Conservation (phyloP, 2,888 invertebrate genomes). For the Elmis aenea region DNA sequence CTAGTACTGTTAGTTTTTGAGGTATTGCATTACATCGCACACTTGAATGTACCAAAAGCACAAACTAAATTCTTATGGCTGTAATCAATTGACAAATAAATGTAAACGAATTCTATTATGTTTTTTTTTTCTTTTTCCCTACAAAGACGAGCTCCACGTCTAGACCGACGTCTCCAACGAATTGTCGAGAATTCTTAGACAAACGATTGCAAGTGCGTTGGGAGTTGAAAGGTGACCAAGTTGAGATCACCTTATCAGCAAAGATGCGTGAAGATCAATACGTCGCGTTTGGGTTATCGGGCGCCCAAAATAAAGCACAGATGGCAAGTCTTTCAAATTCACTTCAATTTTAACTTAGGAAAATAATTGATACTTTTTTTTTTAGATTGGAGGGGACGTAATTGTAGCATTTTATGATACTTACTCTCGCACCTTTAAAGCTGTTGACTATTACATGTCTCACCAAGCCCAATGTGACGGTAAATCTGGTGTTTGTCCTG, state of each 20-base stretch:
- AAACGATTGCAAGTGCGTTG: constrained; percentile 82
- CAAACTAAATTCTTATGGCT: constrained; percentile 6
- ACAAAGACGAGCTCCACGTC: constrained; percentile 76
- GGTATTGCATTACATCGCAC: constrained; percentile 8
- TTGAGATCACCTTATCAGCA: constrained; percentile 75
- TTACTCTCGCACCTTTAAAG: constrained; percentile 58
- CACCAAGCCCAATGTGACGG: constrained; percentile 79
- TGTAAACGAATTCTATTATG: constrained; percentile 17
- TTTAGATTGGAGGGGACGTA: constrained; percentile 68
- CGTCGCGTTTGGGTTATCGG: constrained; percentile 83
- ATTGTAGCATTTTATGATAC: constrained; percentile 73
- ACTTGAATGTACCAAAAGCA: constrained; percentile 1
- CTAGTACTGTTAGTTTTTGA: constrained; percentile 17
- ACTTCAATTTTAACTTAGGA: no score
- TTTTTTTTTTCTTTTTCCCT: constrained; percentile 25
- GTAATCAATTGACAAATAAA: no score
- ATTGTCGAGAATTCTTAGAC: constrained; percentile 80
- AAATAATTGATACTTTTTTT: constrained; percentile 21
- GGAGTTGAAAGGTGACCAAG: constrained; percentile 70
- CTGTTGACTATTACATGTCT: constrained; percentile 81
- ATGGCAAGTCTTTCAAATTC: constrained; percentile 54
- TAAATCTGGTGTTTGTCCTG: constrained; percentile 79
- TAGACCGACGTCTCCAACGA: constrained; percentile 59
- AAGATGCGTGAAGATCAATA: constrained; percentile 79
- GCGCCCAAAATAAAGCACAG: constrained; percentile 65